A percentile compares a stretch with the other conserved stretches of the same genome.
Conservation (phyloP, 2,797 vertebrate species). For the Danionella dracula region DNA sequence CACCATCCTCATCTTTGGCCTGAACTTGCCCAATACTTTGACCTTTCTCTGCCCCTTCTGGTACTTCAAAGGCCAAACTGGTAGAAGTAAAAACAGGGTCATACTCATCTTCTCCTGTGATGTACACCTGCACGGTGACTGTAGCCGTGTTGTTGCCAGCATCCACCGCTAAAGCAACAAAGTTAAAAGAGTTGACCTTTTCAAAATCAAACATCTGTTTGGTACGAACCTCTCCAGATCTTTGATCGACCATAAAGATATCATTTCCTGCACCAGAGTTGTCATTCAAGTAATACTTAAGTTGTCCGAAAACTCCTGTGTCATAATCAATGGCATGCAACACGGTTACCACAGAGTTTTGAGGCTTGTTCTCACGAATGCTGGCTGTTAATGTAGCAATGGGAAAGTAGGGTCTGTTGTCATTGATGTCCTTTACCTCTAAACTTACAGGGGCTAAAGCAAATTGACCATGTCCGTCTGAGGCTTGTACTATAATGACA, state of each 20-base stretch:
- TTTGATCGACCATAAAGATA: conserved; percentile 77
- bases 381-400: conserved; percentile 82
- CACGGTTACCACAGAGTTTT: conserved; percentile 83
- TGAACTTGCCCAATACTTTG: conserved; percentile 86
- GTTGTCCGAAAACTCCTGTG: conserved; percentile 79
- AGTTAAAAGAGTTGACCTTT: conserved; percentile 81
- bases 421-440: conserved; percentile 91
- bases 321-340: conserved; percentile 86
- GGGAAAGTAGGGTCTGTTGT: conserved; percentile 89
- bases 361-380: conserved; percentile 87
- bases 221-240: conserved; percentile 83
- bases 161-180: conserved; percentile 82
- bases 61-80: conserved; percentile 84
- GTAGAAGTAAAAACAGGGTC: conserved; percentile 84
- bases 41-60: conserved; percentile 84
- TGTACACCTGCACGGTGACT: conserved; percentile 85
- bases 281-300: conserved; percentile 80
- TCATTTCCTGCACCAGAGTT: conserved; percentile 63
- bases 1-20: conserved; percentile 89
- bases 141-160: conserved; percentile 90
- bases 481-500: conserved; percentile 80
- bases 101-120: conserved; percentile 93
- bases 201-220: conserved; percentile 86
- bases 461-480: conserved; percentile 80
- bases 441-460: conserved; percentile 81